A percentile compares a stretch with the other conserved stretches of the same genome.
Conservation (phyloP, 2,113 vertebrate species). For the Ramphastos sulfuratus region DNA sequence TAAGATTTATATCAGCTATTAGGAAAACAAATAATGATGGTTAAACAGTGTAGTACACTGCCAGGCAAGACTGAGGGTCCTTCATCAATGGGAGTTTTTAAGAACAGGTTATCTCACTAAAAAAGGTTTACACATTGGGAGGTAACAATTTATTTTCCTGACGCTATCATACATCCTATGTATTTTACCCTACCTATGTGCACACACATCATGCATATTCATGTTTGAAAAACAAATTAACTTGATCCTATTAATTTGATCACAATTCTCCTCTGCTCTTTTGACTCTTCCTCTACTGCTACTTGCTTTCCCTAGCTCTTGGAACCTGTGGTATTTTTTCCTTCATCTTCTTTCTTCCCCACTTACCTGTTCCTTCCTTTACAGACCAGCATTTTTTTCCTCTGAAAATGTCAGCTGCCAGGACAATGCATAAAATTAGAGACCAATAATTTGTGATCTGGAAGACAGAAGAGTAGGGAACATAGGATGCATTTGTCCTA, state of each 20-base stretch:
- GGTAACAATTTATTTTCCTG: not conserved
- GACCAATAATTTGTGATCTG: not conserved
- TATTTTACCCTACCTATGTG: not conserved
- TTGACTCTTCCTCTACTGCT: rapidly evolving
- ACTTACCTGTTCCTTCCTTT: not conserved
- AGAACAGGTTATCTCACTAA: not conserved
- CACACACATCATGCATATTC: not conserved
- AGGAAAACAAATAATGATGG: not conserved
- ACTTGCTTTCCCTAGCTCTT: not conserved
- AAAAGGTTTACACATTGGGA: not conserved
- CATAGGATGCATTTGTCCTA: not conserved
- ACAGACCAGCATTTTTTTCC: not conserved
- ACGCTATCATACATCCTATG: not conserved
- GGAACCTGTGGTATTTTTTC: not conserved
- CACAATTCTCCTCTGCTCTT: not conserved
- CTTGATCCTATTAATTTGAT: not conserved
- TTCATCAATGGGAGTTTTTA: not conserved
- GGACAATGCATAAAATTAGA: not conserved
- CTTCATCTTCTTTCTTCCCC: not conserved
- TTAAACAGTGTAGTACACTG: not conserved
- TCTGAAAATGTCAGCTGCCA: not conserved
- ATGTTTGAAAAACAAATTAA: constrained; percentile 15
- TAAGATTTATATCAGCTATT: constrained; percentile 2
- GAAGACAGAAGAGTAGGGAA: not conserved
- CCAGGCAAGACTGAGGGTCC: not conserved